phyloP scores from a whole-genome alignment of 2,113 vertebrate species.

The Nannospalax galili region DNA sequence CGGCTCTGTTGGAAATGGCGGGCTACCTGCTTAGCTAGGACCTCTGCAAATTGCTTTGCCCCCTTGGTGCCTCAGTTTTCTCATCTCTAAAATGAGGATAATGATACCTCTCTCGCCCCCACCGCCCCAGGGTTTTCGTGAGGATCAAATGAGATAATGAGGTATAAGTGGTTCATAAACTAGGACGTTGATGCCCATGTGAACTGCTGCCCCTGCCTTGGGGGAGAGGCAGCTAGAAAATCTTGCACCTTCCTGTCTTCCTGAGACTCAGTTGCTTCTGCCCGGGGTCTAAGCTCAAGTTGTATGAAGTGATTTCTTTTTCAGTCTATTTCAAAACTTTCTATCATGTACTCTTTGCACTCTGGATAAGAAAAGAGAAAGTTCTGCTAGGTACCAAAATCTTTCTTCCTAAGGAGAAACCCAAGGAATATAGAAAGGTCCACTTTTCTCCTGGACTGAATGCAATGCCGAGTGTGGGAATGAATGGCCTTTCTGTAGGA shows the following conservation, averaged over 20 bases:
- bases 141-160: slow-evolving; percentile 31
- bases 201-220: neutral
- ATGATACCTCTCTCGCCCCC: neutral
- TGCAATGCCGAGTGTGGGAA: neutral
- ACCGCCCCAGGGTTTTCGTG: neutral
- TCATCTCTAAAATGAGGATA: slow-evolving; percentile 11
- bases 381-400: neutral
- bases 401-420: neutral
- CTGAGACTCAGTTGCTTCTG: neutral
- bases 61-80: neutral
- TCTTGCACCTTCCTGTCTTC: neutral
- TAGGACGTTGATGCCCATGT: neutral
- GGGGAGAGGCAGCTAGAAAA: neutral
- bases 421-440: neutral
- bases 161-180: slow-evolving; percentile 2
- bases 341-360: neutral
- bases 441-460: neutral
- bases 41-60: neutral
- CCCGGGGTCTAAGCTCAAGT: neutral
- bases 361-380: neutral
- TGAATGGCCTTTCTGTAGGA: neutral
- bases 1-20: neutral
- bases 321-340: neutral
- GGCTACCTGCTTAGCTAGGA: neutral
- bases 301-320: slow-evolving; percentile 4